These are phyloP conservation scores for Drosophila acutilabella DNA, from an alignment of 2,888 invertebrate genomes.

Conservation along the genomic window DNA sequence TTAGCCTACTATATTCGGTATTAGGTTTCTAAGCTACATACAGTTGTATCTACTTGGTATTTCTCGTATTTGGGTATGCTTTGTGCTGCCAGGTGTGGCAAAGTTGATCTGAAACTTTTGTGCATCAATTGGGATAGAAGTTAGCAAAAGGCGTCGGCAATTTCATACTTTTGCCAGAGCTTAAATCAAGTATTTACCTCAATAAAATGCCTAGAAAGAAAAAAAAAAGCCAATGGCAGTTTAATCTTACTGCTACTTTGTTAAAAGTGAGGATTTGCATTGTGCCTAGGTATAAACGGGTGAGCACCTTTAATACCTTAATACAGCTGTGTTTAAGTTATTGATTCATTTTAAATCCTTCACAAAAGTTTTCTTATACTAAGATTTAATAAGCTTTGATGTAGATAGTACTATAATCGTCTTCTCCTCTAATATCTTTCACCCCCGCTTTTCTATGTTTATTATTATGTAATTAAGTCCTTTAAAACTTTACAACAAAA, in stretches of 20 bases:
- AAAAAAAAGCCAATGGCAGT: background rate
- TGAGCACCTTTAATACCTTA: too few species aligned
- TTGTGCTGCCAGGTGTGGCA: conserved; percentile 8
- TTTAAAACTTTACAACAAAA: too few species aligned
- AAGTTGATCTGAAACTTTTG: conserved; percentile 28
- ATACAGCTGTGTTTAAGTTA: too few species aligned
- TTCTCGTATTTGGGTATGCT: background rate
- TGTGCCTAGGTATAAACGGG: background rate
- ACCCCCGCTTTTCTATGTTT: too few species aligned
- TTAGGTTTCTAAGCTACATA: background rate
- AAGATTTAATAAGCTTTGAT: too few species aligned
- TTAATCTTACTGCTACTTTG: background rate
- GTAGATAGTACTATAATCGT: too few species aligned
- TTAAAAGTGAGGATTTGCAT: background rate
- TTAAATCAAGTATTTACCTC: conserved; percentile 10
- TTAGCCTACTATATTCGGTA: conserved; percentile 1
- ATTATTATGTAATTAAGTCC: too few species aligned
- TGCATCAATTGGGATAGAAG: conserved; percentile 32
- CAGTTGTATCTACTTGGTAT: background rate
- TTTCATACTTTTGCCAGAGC: conserved; percentile 11
- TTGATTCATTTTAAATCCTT: too few species aligned
- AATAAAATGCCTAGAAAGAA: background rate
- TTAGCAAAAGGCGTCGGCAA: conserved; percentile 25
- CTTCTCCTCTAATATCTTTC: too few species aligned
- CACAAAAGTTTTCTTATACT: too few species aligned